Evolutionary conservation across 2,797 vertebrate species (phyloP).

Genomic region (Eutrigla gurnardus): DNA sequence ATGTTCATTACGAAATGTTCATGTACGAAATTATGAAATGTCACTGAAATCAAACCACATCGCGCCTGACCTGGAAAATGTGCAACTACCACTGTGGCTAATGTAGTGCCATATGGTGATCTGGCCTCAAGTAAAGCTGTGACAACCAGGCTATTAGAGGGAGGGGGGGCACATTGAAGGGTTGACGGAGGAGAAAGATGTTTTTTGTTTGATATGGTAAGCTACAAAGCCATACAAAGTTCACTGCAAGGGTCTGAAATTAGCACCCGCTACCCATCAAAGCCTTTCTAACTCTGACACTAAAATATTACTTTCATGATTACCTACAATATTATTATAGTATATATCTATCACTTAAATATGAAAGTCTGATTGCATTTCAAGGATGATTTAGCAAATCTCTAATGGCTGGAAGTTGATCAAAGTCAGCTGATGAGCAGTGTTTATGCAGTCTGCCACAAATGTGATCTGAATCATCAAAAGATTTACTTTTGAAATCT

Average conservation of each 20-base stretch:
- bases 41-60: slow-evolving; percentile 10
- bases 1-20: neutral
- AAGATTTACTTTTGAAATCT: too few species aligned
- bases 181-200: neutral
- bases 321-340: too few species aligned
- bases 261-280: too few species aligned
- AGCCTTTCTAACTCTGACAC: too few species aligned
- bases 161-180: neutral
- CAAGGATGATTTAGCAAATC: too few species aligned
- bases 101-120: slow-evolving; percentile 19
- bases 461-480: too few species aligned
- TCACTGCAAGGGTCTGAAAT: neutral
- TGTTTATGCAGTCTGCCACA: too few species aligned
- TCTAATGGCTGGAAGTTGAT: too few species aligned
- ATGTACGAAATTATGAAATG: neutral
- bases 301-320: too few species aligned
- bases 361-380: too few species aligned
- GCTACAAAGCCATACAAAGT: neutral
- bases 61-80: slow-evolving; percentile 30
- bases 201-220: neutral
- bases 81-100: slow-evolving; percentile 24
- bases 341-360: too few species aligned
- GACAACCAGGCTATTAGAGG: slow-evolving; percentile 24
- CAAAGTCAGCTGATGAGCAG: too few species aligned
- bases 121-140: slow-evolving; percentile 32